Conservation (phyloP, 2,888 invertebrate species). For the Leptogaster cylindrica region DNA sequence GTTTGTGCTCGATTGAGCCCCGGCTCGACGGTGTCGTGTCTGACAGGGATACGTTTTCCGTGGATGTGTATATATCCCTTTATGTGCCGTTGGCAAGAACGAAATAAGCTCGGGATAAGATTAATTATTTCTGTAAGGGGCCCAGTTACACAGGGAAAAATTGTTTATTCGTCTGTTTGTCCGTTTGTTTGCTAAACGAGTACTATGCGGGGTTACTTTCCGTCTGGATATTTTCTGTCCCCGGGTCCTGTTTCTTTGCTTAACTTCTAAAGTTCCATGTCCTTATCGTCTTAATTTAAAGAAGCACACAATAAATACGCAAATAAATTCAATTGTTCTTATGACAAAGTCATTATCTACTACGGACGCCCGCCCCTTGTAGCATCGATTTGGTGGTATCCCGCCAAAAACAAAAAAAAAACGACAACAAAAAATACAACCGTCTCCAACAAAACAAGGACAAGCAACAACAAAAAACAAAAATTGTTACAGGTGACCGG, state of each 20-base stretch:
- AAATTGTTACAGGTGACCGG: too few relatives aligned
- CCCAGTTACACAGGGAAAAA: slow-evolving; percentile 25
- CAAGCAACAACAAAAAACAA: too few relatives aligned
- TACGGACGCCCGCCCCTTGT: too few relatives aligned
- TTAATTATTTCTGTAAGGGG: slow-evolving; percentile 45
- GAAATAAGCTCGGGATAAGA: slow-evolving; percentile 41
- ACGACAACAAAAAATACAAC: too few relatives aligned
- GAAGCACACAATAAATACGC: slow-evolving; percentile 20
- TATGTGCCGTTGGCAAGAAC: slow-evolving; percentile 28
- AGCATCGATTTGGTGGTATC: too few relatives aligned
- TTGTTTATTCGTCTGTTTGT: slow-evolving; percentile 25
- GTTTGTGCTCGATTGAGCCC: slow-evolving; percentile 32
- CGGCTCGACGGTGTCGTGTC: slow-evolving; percentile 1
- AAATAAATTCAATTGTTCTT: slow-evolving; percentile 37
- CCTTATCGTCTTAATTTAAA: slow-evolving; percentile 13
- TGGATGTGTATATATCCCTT: slow-evolving; percentile 30
- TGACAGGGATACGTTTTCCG: slow-evolving; percentile 1
- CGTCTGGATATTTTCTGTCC: neutral
- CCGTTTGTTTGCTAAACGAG: slow-evolving; percentile 40
- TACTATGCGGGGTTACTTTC: neutral
- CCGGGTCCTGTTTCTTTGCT: slow-evolving; percentile 28
- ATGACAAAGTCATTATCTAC: slow-evolving; percentile 36
- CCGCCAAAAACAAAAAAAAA: too few relatives aligned
- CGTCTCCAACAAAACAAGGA: too few relatives aligned
- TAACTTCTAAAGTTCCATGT: slow-evolving; percentile 18